These are phyloP conservation scores for Pseudomugil tenellus DNA, from an alignment of 2,797 vertebrate species.

Conservation along the genomic window DNA sequence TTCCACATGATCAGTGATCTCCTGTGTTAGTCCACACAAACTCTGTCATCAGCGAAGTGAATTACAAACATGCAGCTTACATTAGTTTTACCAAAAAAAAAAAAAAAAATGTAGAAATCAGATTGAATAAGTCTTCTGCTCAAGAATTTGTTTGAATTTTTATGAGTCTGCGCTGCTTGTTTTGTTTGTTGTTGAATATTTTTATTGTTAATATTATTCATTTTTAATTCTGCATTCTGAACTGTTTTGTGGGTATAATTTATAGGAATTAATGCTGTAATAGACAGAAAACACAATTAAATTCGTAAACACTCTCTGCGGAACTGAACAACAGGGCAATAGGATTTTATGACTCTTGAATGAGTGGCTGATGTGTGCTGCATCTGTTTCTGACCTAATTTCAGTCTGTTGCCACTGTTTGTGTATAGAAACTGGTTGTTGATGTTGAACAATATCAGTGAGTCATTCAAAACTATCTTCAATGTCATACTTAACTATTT, in stretches of 20 bases:
- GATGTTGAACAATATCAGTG: neutral
- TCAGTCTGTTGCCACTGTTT: neutral
- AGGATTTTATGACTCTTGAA: neutral
- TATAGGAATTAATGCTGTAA: neutral
- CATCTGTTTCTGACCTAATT: conserved; percentile 8
- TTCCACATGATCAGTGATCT: conserved; percentile 24
- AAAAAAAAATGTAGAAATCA: neutral
- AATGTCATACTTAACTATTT: neutral
- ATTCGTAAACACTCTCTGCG: neutral
- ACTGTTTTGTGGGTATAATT: neutral
- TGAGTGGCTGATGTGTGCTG: neutral
- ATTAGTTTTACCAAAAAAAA: too few relatives aligned
- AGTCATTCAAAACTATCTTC: conserved; percentile 1
- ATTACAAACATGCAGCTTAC: neutral
- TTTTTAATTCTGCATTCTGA: neutral
- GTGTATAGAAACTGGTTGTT: neutral
- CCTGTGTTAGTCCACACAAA: conserved; percentile 5
- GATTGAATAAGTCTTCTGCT: neutral
- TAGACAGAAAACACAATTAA: neutral
- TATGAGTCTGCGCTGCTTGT: neutral
- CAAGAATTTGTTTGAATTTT: neutral
- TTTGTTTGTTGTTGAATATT: too few relatives aligned
- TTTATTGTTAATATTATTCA: too few relatives aligned
- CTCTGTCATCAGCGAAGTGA: neutral
- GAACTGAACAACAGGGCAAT: neutral